phyloP scores from a whole-genome alignment of 1,140 invertebrate genomes.

The Caenorhabditis remanei region DNA sequence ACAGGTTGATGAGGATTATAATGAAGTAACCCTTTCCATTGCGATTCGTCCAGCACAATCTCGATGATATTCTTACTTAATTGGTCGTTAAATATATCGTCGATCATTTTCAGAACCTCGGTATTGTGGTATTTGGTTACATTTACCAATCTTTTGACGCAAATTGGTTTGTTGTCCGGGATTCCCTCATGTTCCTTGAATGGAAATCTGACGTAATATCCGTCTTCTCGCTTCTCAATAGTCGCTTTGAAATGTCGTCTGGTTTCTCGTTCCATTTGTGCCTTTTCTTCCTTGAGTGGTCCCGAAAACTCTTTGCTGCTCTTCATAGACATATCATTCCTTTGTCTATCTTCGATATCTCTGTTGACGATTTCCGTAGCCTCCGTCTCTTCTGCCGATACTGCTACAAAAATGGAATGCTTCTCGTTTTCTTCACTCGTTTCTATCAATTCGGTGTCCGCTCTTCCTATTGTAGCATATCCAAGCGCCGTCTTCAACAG shows the following conservation, averaged over 20 bases:
- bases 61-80: constrained; percentile 55
- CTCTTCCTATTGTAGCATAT: too few species aligned
- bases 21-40: constrained; percentile 65
- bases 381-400: not conserved
- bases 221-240: not conserved
- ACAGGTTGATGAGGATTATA: constrained; percentile 80
- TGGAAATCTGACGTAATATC: not conserved
- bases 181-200: not conserved
- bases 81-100: constrained; percentile 62
- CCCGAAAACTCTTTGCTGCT: not conserved
- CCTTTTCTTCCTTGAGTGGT: not conserved
- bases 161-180: constrained; percentile 54
- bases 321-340: constrained; percentile 4
- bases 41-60: not conserved
- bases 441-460: too few species aligned
- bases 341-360: not conserved
- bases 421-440: too few species aligned
- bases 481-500: not conserved
- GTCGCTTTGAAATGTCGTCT: not conserved
- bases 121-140: not conserved
- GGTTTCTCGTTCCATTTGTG: not conserved
- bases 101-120: not conserved
- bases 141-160: constrained; percentile 32
- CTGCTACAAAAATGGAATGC: too few species aligned
- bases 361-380: not conserved